Conservation (phyloP, 23 tunicate genomes). For the Styela clava region DNA sequence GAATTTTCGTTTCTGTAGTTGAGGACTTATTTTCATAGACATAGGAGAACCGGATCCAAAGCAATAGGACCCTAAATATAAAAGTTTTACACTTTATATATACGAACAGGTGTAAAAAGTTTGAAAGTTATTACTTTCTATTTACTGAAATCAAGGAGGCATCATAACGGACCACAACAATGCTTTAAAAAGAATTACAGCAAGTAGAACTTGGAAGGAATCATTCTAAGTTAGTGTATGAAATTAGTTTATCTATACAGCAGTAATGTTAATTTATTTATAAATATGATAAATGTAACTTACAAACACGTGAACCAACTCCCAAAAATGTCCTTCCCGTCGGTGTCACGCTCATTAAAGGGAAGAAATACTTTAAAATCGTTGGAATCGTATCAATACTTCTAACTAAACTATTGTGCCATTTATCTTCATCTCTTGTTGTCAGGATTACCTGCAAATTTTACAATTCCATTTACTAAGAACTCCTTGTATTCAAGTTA, state of each 20-base stretch:
- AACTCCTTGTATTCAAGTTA: too few species aligned
- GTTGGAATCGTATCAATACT: not conserved
- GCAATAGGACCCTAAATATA: not conserved
- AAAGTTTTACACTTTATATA: too few species aligned
- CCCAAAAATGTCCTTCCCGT: not conserved
- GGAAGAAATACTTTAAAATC: too few species aligned
- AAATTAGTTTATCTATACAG: too few species aligned
- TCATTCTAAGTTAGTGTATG: too few species aligned
- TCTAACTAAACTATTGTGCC: not conserved
- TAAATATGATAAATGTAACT: not conserved
- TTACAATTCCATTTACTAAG: too few species aligned
- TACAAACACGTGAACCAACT: not conserved
- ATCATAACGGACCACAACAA: too few species aligned
- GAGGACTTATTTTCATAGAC: not conserved
- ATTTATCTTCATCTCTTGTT: not conserved
- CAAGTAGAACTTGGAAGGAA: too few species aligned
- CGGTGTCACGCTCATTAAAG: not conserved
- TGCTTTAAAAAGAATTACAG: too few species aligned
- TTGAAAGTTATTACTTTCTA: not conserved
- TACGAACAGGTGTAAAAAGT: not conserved
- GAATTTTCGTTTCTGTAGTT: conserved; percentile 62
- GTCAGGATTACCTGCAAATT: not conserved
- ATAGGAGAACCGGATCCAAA: not conserved
- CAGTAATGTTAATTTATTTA: not conserved
- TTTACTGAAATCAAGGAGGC: not conserved